Percentiles rank a stretch among this genome's conserved stretches.
Evolutionary conservation across 2,888 invertebrate genomes (phyloP).

Genomic region (Helobdella robusta): DNA sequence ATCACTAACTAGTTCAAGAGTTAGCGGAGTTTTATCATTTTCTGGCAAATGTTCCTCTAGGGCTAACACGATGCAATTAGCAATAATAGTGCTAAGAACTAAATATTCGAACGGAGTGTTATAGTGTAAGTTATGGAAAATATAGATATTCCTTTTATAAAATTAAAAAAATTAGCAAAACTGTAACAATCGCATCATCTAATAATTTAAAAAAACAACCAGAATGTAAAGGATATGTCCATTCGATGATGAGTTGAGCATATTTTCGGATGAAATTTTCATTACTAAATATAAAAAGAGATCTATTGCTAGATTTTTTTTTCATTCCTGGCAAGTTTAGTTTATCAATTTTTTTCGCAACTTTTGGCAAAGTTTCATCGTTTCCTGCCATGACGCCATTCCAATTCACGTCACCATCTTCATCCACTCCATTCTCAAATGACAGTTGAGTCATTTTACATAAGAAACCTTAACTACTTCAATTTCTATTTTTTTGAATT

Average conservation of each 20-base stretch:
- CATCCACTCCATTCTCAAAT: conserved; percentile 22
- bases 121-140: conserved; percentile 24
- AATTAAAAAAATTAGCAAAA: no score
- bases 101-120: conserved; percentile 96
- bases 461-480: no score
- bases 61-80: conserved; percentile 99
- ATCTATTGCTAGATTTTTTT: conserved; percentile 49
- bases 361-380: conserved; percentile 18
- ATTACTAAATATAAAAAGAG: conserved; percentile 95
- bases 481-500: no score
- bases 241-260: conserved; percentile 99
- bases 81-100: conserved; percentile 99
- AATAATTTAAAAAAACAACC: neutral
- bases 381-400: conserved; percentile 3
- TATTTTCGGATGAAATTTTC: conserved; percentile 92
- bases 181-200: no score
- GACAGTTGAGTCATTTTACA: conserved; percentile 24
- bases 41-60: conserved; percentile 98
- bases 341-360: conserved; percentile 39
- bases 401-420: neutral
- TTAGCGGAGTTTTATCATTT: conserved; percentile 96
- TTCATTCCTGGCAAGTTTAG: conserved; percentile 40
- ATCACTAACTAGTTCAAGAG: conserved; percentile 83
- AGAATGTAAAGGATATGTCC: conserved; percentile 71
- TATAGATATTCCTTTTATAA: no score